Base-by-base conservation (phyloP, 1,140 invertebrate species). In the Agrypnia vestita region DNA sequence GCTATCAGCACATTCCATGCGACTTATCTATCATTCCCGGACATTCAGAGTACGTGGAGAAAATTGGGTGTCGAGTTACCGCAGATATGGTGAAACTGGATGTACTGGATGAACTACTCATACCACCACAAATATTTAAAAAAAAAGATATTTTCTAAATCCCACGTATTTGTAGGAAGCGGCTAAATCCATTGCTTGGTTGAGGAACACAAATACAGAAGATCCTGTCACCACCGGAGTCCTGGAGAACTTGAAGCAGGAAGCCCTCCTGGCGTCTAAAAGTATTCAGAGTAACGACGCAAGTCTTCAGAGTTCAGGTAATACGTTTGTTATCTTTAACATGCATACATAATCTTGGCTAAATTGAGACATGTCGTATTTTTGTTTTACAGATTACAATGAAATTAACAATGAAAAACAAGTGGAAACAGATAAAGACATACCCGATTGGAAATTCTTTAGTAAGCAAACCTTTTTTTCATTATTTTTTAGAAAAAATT, bases 141-240 rank as follows among this genome's bases (percentile, higher is more conserved):
- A 49, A 8, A 8, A 8, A 49, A 8, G 7, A 49, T 67, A 64
- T 19, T 43, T n/a, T n/a, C n/a, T n/a, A n/a, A n/a, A n/a, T n/a
- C n/a, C n/a, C n/a, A n/a, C n/a, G n/a, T n/a, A n/a, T n/a, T n/a
- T n/a, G n/a, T n/a, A 82, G 80, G 62, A 82, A 75, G 80, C 80
- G 4, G 46, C 47, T 8, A 76, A 82, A 35, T 71, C 80, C 1
- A 76, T 82, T 11, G 56, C 80, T 10, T 82, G 80, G 80, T 71
- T 82, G 43, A 75, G 80, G 19, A 69, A 73, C 19, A 62, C 47
- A 21, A 44, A 51, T 0, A 44, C 46, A n/a, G 62, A 82, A 15
- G 64, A 62, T 71, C 69, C 51, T 15, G 61, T 76, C 9, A 73
- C 74, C 21, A 9, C 43, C 11, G 71, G 51, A 1, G 64, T 82